A percentile compares a stretch with the other conserved stretches of the same genome.
Conservation (phyloP, 2,797 vertebrate genomes). For the Acipenser oxyrinchus region DNA sequence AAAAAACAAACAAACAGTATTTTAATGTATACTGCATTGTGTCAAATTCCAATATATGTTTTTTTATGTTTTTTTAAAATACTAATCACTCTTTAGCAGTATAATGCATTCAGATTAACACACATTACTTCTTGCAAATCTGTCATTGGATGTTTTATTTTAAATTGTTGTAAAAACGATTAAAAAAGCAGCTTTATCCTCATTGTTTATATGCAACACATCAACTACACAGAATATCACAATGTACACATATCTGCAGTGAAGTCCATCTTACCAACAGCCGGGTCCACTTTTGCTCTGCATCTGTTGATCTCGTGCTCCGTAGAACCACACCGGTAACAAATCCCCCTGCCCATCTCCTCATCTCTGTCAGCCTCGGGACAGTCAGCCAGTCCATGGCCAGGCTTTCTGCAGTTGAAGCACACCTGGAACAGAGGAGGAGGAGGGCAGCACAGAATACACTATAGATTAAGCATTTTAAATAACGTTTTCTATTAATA, state of each 20-base stretch:
- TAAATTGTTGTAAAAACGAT: too few species aligned
- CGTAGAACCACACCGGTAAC: conserved; percentile 89
- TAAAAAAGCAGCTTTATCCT: too few species aligned
- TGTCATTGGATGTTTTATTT: too few species aligned
- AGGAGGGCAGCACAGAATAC: conserved; percentile 24
- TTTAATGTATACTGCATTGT: too few species aligned
- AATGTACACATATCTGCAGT: not conserved
- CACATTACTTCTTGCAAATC: too few species aligned
- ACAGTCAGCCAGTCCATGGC: conserved; percentile 86
- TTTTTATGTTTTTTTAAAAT: too few species aligned
- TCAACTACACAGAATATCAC: too few species aligned
- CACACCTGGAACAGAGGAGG: conserved; percentile 60
- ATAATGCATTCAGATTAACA: too few species aligned
- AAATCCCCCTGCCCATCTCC: conserved; percentile 85
- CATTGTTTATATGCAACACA: too few species aligned
- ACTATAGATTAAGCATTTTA: not conserved
- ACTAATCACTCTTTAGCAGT: too few species aligned
- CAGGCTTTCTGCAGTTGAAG: conserved; percentile 89
- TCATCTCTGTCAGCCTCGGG: conserved; percentile 73
- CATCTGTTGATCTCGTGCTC: conserved; percentile 85
- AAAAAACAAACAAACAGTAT: not conserved
- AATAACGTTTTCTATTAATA: not conserved
- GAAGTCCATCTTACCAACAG: conserved; percentile 60
- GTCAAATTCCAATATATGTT: too few species aligned
- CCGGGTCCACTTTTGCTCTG: conserved; percentile 80